Conservation (phyloP, 1,140 invertebrate genomes). For the Copidosoma floridanum region DNA sequence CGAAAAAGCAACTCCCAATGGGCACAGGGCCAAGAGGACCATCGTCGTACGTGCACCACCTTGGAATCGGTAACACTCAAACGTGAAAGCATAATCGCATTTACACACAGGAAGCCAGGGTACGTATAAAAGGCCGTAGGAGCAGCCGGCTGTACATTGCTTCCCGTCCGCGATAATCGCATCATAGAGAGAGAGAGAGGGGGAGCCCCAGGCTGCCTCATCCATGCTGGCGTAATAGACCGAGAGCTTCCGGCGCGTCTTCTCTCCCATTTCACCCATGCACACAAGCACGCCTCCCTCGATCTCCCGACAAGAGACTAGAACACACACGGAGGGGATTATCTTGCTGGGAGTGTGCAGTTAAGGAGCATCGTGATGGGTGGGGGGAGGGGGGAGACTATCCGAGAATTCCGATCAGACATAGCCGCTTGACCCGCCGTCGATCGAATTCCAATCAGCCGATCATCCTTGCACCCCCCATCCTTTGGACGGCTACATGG, state of each 20-base stretch:
- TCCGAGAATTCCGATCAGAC: slow-evolving; percentile 38
- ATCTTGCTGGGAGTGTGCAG: no score
- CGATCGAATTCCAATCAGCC: slow-evolving; percentile 45
- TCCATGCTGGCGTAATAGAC: slow-evolving; percentile 1
- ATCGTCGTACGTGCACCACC: no score
- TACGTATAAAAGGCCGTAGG: not conserved
- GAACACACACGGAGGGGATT: not conserved
- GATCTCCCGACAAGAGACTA: not conserved
- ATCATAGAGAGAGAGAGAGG: no score
- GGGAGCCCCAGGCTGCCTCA: no score
- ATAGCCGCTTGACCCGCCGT: slow-evolving; percentile 34
- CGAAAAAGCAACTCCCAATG: no score
- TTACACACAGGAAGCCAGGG: slow-evolving; percentile 5
- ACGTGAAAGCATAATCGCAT: no score
- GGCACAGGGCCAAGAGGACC: no score
- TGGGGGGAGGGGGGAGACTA: not conserved
- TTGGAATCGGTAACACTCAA: no score
- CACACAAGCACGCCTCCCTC: not conserved
- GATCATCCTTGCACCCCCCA: no score
- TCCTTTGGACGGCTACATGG: no score
- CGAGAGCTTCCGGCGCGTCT: not conserved
- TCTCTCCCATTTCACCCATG: no score
- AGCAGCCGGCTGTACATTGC: not conserved
- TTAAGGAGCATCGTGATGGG: no score
- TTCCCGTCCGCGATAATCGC: not conserved